Percentiles rank a stretch among this genome's conserved stretches.
These are phyloP conservation scores for Pycnomerus fuliginosus DNA, from an alignment of 2,888 invertebrate genomes.

Conservation along the genomic window DNA sequence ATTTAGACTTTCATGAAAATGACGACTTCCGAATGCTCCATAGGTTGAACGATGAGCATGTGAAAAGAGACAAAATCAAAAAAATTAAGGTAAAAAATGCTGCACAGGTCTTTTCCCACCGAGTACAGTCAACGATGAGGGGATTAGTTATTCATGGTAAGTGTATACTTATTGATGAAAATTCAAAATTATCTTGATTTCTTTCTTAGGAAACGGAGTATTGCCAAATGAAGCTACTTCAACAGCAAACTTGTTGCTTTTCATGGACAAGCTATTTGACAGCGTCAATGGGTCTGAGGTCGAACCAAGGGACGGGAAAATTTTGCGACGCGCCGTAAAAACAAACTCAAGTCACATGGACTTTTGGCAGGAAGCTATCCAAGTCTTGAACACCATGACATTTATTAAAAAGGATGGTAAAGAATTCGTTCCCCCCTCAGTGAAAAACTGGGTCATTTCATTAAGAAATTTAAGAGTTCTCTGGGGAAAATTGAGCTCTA, in stretches of 20 bases:
- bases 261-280: slow-evolving; percentile 24
- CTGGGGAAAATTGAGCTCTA: background rate
- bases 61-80: background rate
- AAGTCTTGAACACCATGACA: background rate
- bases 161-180: no score
- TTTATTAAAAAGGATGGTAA: background rate
- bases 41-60: slow-evolving; percentile 12
- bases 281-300: slow-evolving; percentile 16
- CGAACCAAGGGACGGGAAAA: slow-evolving; percentile 7
- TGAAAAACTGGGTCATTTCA: slow-evolving; percentile 1
- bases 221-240: slow-evolving; percentile 1
- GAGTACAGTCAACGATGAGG: slow-evolving; percentile 1
- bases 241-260: slow-evolving; percentile 17
- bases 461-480: background rate
- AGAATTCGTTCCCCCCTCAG: slow-evolving; percentile 1
- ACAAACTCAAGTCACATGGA: slow-evolving; percentile 1
- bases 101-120: background rate
- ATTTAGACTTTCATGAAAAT: slow-evolving; percentile 3
- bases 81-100: slow-evolving; percentile 1
- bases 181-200: background rate
- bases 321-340: slow-evolving; percentile 5
- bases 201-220: background rate
- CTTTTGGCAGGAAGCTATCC: slow-evolving; percentile 11
- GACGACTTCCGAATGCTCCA: slow-evolving; percentile 5
- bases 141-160: slow-evolving; percentile 1